phyloP scores from a whole-genome alignment of 2,797 vertebrate genomes.

The Atherinosoma microstoma region DNA sequence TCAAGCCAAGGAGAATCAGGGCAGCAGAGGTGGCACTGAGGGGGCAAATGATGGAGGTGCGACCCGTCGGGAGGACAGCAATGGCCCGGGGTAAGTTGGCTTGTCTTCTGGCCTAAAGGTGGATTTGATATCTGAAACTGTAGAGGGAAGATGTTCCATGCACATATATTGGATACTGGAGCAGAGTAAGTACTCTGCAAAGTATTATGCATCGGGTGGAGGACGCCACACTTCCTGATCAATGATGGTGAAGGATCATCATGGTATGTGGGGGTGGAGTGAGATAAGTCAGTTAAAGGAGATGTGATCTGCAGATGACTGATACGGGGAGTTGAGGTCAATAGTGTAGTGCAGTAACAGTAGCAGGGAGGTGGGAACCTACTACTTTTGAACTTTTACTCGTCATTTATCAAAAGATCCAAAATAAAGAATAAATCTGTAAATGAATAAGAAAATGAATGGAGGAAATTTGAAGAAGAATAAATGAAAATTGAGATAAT shows the following conservation, averaged over 20 bases:
- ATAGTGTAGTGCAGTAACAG: slow-evolving; percentile 10
- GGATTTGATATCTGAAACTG: slow-evolving; percentile 23
- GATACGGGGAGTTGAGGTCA: slow-evolving; percentile 21
- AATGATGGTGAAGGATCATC: background rate
- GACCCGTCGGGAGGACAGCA: slow-evolving; percentile 92
- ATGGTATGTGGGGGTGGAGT: background rate
- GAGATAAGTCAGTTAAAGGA: slow-evolving; percentile 10
- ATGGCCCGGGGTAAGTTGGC: slow-evolving; percentile 91
- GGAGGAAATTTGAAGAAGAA: background rate
- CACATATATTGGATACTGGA: background rate
- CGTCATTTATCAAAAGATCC: too few species aligned
- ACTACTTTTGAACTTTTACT: too few species aligned
- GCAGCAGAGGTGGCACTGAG: slow-evolving; percentile 84
- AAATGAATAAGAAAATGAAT: background rate
- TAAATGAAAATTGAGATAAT: background rate
- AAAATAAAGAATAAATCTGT: too few species aligned
- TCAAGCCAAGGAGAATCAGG: slow-evolving; percentile 86
- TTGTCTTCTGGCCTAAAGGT: background rate
- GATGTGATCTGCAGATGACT: slow-evolving; percentile 34
- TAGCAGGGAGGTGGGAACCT: too few species aligned
- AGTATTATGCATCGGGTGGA: slow-evolving; percentile 8
- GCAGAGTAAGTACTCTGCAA: background rate
- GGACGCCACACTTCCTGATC: background rate
- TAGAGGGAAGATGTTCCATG: background rate
- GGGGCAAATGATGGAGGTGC: slow-evolving; percentile 82